Evolutionary conservation across 1,140 invertebrate genomes (phyloP).

Genomic region (Drosophila virilis): DNA sequence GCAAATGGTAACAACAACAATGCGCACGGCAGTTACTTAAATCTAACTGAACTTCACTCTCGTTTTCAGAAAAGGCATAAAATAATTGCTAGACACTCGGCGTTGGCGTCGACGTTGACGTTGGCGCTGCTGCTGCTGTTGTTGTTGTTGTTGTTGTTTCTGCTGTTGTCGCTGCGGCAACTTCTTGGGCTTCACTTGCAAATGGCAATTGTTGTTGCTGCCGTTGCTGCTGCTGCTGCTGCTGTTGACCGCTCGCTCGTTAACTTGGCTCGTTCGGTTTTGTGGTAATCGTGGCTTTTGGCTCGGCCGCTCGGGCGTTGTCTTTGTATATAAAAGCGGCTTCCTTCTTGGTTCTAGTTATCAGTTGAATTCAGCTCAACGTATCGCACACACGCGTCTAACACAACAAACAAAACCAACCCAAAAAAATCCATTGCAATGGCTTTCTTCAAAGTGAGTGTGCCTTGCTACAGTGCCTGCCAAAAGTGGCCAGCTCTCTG

Average conservation of each 20-base stretch:
- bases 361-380: constrained; percentile 83
- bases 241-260: constrained; percentile 63
- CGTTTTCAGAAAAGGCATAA: constrained; percentile 68
- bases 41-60: constrained; percentile 77
- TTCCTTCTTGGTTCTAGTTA: constrained; percentile 84
- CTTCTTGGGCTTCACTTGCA: constrained; percentile 73
- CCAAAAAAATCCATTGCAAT: constrained; percentile 55
- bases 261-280: constrained; percentile 45
- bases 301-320: constrained; percentile 72
- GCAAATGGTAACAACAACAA: constrained; percentile 16
- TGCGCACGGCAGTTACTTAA: constrained; percentile 32
- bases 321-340: constrained; percentile 83
- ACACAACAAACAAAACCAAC: constrained; percentile 27
- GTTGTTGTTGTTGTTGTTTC: background rate
- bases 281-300: constrained; percentile 52
- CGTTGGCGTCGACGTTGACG: constrained; percentile 38
- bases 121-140: constrained; percentile 13
- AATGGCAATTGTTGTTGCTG: constrained; percentile 44
- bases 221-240: constrained; percentile 19
- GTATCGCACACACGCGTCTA: constrained; percentile 64
- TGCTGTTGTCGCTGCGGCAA: constrained; percentile 34
- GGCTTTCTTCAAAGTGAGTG: constrained; percentile 84
- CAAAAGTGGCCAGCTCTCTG: background rate
- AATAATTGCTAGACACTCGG: constrained; percentile 64
- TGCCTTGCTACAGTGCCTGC: background rate